Percentiles rank a stretch among this genome's conserved stretches.
phyloP scores from a whole-genome alignment of 2,797 vertebrate genomes.

The Numenius phaeopus region DNA sequence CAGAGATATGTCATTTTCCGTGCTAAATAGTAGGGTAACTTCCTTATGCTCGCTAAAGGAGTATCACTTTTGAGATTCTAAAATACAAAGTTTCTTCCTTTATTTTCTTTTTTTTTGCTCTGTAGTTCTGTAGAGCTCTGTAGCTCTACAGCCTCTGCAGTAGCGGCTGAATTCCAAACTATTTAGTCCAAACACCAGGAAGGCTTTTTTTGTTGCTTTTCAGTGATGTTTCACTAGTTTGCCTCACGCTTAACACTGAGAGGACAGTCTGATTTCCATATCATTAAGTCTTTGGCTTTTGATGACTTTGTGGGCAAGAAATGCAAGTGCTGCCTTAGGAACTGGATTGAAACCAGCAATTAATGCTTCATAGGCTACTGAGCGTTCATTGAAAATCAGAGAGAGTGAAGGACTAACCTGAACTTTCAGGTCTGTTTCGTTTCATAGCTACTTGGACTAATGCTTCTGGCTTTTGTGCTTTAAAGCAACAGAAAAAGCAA shows the following conservation, averaged over 20 bases:
- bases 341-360: background rate
- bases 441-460: background rate
- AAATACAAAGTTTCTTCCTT: background rate
- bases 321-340: background rate
- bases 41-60: background rate
- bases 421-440: background rate
- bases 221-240: background rate
- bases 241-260: background rate
- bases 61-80: background rate
- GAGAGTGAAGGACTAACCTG: background rate
- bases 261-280: fast-evolving
- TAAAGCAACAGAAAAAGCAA: background rate
- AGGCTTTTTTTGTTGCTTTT: background rate
- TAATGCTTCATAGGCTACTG: background rate
- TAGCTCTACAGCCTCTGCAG: no score
- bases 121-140: background rate
- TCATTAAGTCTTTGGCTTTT: background rate
- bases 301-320: background rate
- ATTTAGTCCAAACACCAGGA: background rate
- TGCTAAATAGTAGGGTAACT: background rate
- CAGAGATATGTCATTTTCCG: background rate
- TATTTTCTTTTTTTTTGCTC: background rate
- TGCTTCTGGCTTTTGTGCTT: background rate
- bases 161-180: background rate
- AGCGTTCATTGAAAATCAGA: background rate